Evolutionary conservation across 1,140 invertebrate species (phyloP).

Genomic region (Macrostomum lignano): DNA sequence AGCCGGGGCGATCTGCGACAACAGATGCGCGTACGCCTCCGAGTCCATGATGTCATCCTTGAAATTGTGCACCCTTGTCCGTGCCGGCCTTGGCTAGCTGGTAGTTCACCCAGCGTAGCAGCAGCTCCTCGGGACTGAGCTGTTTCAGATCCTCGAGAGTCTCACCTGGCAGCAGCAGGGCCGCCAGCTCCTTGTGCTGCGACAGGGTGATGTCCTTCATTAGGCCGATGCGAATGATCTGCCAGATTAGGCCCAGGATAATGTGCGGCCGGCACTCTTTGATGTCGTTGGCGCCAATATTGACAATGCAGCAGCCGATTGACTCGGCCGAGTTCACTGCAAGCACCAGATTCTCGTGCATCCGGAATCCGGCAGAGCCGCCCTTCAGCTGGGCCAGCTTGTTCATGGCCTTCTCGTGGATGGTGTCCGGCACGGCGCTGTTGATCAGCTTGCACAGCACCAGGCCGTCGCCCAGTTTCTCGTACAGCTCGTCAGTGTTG

Average conservation of each 20-base stretch:
- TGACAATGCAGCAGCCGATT: slow-evolving; percentile 92
- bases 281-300: slow-evolving; percentile 84
- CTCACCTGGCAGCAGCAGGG: slow-evolving; percentile 54
- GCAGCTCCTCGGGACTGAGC: slow-evolving; percentile 78
- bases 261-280: slow-evolving; percentile 74
- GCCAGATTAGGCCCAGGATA: slow-evolving; percentile 81
- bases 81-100: slow-evolving; percentile 49
- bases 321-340: slow-evolving; percentile 73
- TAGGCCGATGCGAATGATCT: slow-evolving; percentile 88
- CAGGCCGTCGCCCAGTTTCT: slow-evolving; percentile 1
- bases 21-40: slow-evolving; percentile 3
- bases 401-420: slow-evolving; percentile 89
- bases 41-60: slow-evolving; percentile 46
- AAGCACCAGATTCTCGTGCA: slow-evolving; percentile 75
- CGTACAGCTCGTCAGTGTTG: slow-evolving; percentile 2
- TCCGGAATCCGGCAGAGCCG: slow-evolving; percentile 23
- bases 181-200: slow-evolving; percentile 72
- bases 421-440: slow-evolving; percentile 85
- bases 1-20: slow-evolving; percentile 3
- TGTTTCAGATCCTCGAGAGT: slow-evolving; percentile 73
- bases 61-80: slow-evolving; percentile 55
- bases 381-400: slow-evolving; percentile 30
- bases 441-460: slow-evolving; percentile 42
- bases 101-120: slow-evolving; percentile 92
- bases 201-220: slow-evolving; percentile 91